Percentiles rank a stretch among this genome's conserved stretches.
Conservation (phyloP, 2,797 vertebrate genomes). For the Smutsia temminckii region DNA sequence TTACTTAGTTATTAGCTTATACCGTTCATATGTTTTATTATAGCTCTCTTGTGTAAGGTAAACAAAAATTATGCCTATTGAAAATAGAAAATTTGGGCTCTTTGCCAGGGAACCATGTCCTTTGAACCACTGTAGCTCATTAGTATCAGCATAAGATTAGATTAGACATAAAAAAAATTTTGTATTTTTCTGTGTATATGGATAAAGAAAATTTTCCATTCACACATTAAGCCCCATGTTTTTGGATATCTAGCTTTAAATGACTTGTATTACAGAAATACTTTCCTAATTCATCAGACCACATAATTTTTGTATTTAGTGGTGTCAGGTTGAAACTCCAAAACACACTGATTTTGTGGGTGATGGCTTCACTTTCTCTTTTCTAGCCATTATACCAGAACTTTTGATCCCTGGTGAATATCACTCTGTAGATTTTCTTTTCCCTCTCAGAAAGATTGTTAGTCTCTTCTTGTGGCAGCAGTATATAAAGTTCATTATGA, state of each 20-base stretch:
- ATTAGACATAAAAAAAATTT: background rate
- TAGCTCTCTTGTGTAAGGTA: background rate
- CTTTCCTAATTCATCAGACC: slow-evolving; percentile 38
- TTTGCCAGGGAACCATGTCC: background rate
- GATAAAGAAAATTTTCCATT: slow-evolving; percentile 9
- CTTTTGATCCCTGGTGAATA: background rate
- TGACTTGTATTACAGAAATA: slow-evolving; percentile 37
- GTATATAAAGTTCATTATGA: background rate
- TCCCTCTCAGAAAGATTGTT: slow-evolving; percentile 37
- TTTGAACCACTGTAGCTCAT: background rate
- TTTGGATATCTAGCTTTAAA: slow-evolving; percentile 74
- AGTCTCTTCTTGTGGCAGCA: slow-evolving; percentile 19
- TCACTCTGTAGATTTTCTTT: background rate
- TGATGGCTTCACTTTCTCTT: background rate
- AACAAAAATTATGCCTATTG: background rate
- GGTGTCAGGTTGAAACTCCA: slow-evolving; percentile 54
- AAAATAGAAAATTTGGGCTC: background rate
- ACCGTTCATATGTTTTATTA: background rate
- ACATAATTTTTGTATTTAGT: slow-evolving; percentile 23
- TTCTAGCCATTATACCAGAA: background rate
- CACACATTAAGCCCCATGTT: background rate
- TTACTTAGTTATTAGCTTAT: background rate
- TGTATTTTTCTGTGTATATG: background rate
- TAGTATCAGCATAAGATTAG: background rate
- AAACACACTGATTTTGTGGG: slow-evolving; percentile 15